Evolutionary conservation across 2,888 invertebrate species (phyloP), one percentile per base, ranked within the genome.

Genomic region (Thelaira solivaga): DNA sequence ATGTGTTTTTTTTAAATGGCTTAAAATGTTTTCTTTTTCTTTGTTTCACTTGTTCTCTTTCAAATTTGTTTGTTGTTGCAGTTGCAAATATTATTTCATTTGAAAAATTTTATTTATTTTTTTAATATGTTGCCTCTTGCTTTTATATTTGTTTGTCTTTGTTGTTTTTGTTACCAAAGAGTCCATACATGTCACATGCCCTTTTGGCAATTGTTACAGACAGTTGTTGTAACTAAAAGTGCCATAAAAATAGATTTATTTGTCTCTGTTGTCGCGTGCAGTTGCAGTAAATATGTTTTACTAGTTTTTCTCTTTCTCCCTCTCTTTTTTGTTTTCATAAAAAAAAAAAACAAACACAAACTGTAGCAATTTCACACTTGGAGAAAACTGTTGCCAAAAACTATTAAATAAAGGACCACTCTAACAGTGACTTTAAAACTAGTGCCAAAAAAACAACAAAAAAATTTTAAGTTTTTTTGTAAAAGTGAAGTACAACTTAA

Each of bases 211-310:
- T 69, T 78, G 78, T 61, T 74, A 47, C 69, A 78, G 78, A 78
- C 78, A 78, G 74, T 78, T 78, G 78, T 78, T 78, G 78, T 69
- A 78, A 74, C 78, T 65, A 61, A 65, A 78, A 78, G 78, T 78
- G 64, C 69, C 78, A 69, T 78, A 78, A 74, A 78, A 69, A 78
- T 62, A 68, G 74, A 78, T 78, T 73, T 74, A 78, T 78, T 65
- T 74, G 78, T 78, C 78, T 78, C 78, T 69, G 49, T 78, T 78
- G 78, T 74, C 69, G 73, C 72, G 51, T 74, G 34, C 69, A 74
- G 73, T 64, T 49, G 67, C 57, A 39, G 57, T 64, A 62, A 77
- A 77, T 73, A 73, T 77, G 67, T 72, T 61, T 67, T 20, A 26
- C 20, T 22, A 31, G 16, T 8, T 20, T 39, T 3, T 41, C 11